Evolutionary conservation across 2,113 vertebrate genomes (phyloP).

Genomic region (Perca fluviatilis): DNA sequence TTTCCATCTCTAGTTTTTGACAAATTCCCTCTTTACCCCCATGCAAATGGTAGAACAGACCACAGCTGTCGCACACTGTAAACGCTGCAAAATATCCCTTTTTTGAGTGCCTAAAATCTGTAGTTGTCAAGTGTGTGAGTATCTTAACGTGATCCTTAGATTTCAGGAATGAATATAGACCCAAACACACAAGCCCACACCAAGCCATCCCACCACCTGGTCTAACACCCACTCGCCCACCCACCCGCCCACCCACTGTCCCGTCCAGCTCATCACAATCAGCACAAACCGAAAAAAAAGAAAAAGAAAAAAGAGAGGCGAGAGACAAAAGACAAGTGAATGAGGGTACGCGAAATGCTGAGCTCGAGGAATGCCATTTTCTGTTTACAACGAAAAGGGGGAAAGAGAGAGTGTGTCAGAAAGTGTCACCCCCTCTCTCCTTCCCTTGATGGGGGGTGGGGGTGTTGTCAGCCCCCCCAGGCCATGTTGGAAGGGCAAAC

Average conservation of each 20-base stretch:
- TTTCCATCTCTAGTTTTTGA: neutral
- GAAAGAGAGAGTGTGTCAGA: conserved; percentile 70
- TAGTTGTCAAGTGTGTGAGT: neutral
- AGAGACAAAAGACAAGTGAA: conserved; percentile 65
- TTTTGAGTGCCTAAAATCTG: neutral
- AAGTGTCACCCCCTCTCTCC: conserved; percentile 56
- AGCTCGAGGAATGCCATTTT: conserved; percentile 78
- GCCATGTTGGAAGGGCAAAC: conserved; percentile 66
- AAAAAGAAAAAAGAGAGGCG: conserved; percentile 34
- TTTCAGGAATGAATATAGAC: neutral
- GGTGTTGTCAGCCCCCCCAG: conserved; percentile 64
- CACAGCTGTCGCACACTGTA: neutral
- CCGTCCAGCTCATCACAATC: conserved; percentile 64
- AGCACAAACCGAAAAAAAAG: conserved; percentile 55
- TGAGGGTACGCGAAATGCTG: conserved; percentile 64
- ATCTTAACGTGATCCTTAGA: neutral
- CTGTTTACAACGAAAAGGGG: conserved; percentile 67
- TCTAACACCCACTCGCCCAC: conserved; percentile 2
- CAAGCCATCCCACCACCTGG: conserved; percentile 14
- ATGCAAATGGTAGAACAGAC: neutral
- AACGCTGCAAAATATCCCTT: neutral
- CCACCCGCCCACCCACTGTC: conserved; percentile 22
- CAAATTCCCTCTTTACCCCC: neutral
- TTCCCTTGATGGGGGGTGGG: conserved; percentile 40
- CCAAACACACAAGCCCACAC: neutral